A percentile compares a stretch with the other conserved stretches of the same genome.
Conservation (phyloP, 2,113 vertebrate species). For the Leptobrachium ailaonicum region DNA sequence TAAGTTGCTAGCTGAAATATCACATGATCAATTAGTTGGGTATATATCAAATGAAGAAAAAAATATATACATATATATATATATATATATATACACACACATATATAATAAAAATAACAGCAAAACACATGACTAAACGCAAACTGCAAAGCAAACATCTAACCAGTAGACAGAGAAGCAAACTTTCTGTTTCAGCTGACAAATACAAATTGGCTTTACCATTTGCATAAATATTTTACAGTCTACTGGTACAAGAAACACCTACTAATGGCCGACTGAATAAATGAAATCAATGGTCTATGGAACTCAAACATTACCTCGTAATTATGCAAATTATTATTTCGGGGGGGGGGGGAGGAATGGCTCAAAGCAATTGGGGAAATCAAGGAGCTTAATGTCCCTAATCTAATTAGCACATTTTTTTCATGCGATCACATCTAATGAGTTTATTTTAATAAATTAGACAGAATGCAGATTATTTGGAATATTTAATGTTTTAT, state of each 20-base stretch:
- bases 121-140: background rate
- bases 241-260: slow-evolving; percentile 17
- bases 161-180: background rate
- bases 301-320: slow-evolving; percentile 56
- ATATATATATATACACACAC: too few species aligned
- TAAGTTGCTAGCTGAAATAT: too few species aligned
- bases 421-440: slow-evolving; percentile 44
- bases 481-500: background rate
- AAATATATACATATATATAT: too few species aligned
- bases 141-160: too few species aligned
- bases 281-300: slow-evolving; percentile 64
- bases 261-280: slow-evolving; percentile 57
- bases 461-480: slow-evolving; percentile 21
- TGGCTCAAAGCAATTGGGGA: slow-evolving; percentile 40
- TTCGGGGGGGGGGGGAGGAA: slow-evolving; percentile 45
- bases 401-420: slow-evolving; percentile 58
- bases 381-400: slow-evolving; percentile 52
- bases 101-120: too few species aligned
- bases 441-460: slow-evolving; percentile 56
- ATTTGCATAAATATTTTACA: slow-evolving; percentile 53
- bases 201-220: slow-evolving; percentile 47
- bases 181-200: slow-evolving; percentile 20
- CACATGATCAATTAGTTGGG: too few species aligned
- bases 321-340: slow-evolving; percentile 64
- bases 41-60: too few species aligned